Evolutionary conservation across 2,113 vertebrate genomes (phyloP), one percentile per base, ranked within the genome.

Genomic region (Tupaia chinensis): DNA sequence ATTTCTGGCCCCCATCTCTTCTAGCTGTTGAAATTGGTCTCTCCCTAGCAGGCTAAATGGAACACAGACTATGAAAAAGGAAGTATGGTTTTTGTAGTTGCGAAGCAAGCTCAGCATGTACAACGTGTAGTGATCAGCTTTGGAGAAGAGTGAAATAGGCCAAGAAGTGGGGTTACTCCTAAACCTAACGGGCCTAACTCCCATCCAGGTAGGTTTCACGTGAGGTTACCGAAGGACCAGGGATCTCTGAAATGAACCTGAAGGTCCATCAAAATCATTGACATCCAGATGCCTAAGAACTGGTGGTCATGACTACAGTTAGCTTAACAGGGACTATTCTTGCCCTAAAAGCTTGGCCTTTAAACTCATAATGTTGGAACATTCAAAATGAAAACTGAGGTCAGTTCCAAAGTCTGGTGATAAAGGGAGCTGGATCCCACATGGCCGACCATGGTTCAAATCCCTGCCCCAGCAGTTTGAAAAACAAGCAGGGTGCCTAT

Each of bases 1-100:
- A 17, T 91, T 61, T 96, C 34, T 86, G 70, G 89, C 15, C 91
- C 53, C 53, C n/a, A 61, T 89, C 27, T 89, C 54, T 74, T 65
- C 19, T 81, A 72, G 44, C 32, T 96, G 5, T 68, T 93, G 79
- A 68, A 87, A 69, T 68, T 60, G 60, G 19, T 74, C 4, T 90
- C 44, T 83, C 72, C 17, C 85, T 68, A 68, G 86, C 34, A 22
- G 5, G 63, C 32, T 65, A 68, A 66, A 58, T 44, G 12, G 15
- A 79, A 44, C 7, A 8, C 14, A 7, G 66, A 58, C 29, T 68
- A 27, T n/a, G 77, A 91, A 77, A 84, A 91, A 12, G 58, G 34
- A 34, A 70, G 66, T 14, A 25, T 74, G 19, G 10, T 84, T 92
- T 89, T 93, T 29, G 32, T 66, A 0, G 73, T 60, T 11, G 22